These are phyloP conservation scores for Heliconius cydno DNA, from an alignment of 2,888 invertebrate species.

Conservation along the genomic window DNA sequence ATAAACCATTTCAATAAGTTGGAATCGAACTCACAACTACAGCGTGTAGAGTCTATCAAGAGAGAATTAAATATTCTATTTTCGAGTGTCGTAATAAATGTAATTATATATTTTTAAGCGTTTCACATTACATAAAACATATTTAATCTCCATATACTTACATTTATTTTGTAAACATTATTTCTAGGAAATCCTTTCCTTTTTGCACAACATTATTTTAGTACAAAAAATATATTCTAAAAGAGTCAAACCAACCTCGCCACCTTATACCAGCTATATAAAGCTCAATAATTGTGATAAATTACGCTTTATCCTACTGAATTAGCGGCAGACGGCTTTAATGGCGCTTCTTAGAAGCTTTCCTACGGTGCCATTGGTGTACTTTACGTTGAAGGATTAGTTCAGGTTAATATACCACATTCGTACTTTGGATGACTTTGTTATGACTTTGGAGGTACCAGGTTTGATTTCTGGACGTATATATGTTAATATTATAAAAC, in stretches of 20 bases:
- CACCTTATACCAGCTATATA: conserved; percentile 48
- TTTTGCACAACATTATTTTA: neutral
- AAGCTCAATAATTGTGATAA: conserved; percentile 78
- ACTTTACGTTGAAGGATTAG: conserved; percentile 25
- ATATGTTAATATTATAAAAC: too few species aligned
- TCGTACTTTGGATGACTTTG: neutral
- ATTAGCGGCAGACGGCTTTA: conserved; percentile 73
- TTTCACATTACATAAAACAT: neutral
- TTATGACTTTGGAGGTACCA: neutral
- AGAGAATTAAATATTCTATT: too few species aligned
- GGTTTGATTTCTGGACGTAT: neutral
- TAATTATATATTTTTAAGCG: too few species aligned
- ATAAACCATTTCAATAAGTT: neutral
- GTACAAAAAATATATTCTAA: conserved; percentile 1
- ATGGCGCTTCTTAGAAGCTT: conserved; percentile 70
- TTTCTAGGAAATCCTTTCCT: neutral
- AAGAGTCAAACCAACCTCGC: conserved; percentile 4
- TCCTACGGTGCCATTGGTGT: conserved; percentile 55
- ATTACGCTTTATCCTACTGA: conserved; percentile 69
- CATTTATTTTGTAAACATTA: neutral
- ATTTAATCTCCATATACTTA: neutral
- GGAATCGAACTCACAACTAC: too few species aligned
- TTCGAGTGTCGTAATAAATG: neutral
- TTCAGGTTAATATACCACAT: conserved; percentile 5
- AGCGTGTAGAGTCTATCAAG: too few species aligned